Evolutionary conservation across 2,113 vertebrate species (phyloP).

Genomic region (Promerops cafer): DNA sequence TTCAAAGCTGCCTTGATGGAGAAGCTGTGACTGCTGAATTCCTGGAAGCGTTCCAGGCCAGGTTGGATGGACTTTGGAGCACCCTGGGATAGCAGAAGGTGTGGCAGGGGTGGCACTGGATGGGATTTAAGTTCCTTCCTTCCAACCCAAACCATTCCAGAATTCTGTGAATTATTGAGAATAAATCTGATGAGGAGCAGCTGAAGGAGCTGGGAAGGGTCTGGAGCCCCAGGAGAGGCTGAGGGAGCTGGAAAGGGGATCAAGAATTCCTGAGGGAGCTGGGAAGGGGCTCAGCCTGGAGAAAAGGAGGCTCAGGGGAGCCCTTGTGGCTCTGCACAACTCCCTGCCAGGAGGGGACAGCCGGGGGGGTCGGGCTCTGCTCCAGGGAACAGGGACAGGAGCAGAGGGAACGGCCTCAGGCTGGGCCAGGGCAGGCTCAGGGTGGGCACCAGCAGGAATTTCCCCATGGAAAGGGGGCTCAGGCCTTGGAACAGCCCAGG

Average conservation of each 20-base stretch:
- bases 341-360: neutral
- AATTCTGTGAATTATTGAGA: neutral
- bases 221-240: neutral
- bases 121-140: neutral
- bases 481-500: neutral
- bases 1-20: neutral
- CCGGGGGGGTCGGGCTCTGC: neutral
- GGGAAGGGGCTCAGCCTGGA: neutral
- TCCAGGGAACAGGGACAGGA: neutral
- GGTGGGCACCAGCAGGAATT: accelerated
- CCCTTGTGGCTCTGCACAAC: neutral
- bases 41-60: neutral
- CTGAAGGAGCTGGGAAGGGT: neutral
- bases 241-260: neutral
- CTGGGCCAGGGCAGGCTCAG: neutral
- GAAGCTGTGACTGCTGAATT: neutral
- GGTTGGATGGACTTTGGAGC: neutral
- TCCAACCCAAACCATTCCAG: accelerated
- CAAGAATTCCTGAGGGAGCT: neutral
- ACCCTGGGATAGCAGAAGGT: accelerated
- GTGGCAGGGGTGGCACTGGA: neutral
- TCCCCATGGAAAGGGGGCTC: neutral
- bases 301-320: neutral
- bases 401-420: neutral
- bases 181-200: neutral